Conservation (phyloP, 30 jellyfish, hydroid and myxozoan genomes). For the Clytia hemisphaerica region DNA sequence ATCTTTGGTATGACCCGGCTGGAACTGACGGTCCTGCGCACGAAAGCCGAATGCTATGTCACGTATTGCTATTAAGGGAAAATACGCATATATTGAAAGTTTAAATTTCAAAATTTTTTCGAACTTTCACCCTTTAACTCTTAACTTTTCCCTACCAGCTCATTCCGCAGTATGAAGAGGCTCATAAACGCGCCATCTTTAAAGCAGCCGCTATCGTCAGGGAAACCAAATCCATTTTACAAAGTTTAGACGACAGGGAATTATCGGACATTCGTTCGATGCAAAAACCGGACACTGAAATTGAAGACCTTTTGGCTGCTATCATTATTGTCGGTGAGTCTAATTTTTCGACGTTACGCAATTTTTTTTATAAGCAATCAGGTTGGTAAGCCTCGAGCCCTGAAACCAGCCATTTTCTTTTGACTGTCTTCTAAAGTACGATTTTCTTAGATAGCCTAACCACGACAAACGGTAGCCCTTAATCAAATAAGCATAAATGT, state of each 20-base stretch:
- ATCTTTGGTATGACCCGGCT: too few relatives aligned
- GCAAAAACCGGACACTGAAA: conserved; percentile 76
- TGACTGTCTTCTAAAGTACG: too few relatives aligned
- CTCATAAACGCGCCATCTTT: conserved; percentile 82
- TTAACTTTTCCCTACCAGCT: conserved; percentile 21
- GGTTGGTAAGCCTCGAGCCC: too few relatives aligned
- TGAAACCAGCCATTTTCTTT: too few relatives aligned
- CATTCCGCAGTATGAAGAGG: conserved; percentile 70
- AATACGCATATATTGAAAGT: background rate
- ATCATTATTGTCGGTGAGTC: conserved; percentile 56
- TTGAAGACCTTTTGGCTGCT: conserved; percentile 75
- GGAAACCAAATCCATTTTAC: conserved; percentile 53
- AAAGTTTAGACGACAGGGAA: conserved; percentile 57
- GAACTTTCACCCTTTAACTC: conserved; percentile 12
- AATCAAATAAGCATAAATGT: too few relatives aligned
- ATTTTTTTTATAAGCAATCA: too few relatives aligned
- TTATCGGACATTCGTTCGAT: conserved; percentile 56
- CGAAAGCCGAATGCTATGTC: too few relatives aligned
- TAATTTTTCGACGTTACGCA: too few relatives aligned
- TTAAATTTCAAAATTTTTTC: background rate
- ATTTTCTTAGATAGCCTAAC: too few relatives aligned
- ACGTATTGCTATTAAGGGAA: too few relatives aligned
- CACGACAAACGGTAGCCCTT: too few relatives aligned
- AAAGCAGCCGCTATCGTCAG: conserved; percentile 86
- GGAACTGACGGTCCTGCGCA: too few relatives aligned